Base-by-base conservation (phyloP, 2,888 invertebrate species). In the Acleris cristana region DNA sequence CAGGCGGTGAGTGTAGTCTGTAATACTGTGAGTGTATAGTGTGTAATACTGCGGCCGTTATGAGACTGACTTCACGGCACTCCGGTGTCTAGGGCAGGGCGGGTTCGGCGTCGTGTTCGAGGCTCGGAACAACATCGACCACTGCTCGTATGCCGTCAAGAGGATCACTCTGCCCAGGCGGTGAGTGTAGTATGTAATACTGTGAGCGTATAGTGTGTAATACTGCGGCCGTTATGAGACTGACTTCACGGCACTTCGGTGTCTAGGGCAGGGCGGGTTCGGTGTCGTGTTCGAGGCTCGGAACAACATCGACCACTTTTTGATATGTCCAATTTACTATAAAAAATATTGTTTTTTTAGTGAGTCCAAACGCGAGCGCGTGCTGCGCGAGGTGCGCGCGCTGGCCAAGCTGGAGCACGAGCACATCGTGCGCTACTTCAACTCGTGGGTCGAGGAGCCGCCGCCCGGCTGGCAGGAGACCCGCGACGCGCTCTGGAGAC, bases 81-180 rank as follows among this genome's bases (percentile, higher is more conserved):
- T 98, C 40, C 93, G 95, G 70, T 30, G 30, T 1, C 30, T 34
- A 34, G 34, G 34, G 34, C 3, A 34, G 34, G 34, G 34, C 10
- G 99, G 99, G 0, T 99, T 99, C 87, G 99, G 99, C 0, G 96
- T 99, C 2, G 99, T 99, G 0, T 99, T 99, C 84, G 97, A 99
- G 84, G 98, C 97, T 0, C 95, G 95, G 82, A 98, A 99, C 85
- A 98, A 97, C 84, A 95, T 99, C 65, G 99, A 99, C 82, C 98
- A 98, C 78, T 96, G 97, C 75, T 95, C 95, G 69, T 99, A 99
- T 88, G 99, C 99, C 7, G 96, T 99, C 0, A 99, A 99, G 89
- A 94, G 99, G 78, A 99, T 99, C 64, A 95, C 96, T 0, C 87
- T 99, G 65, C 97, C 98, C 2, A 96, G 95, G 73, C 94, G 94